Evolutionary conservation across 2,113 vertebrate genomes (phyloP).

Genomic region (Scatophagus argus): DNA sequence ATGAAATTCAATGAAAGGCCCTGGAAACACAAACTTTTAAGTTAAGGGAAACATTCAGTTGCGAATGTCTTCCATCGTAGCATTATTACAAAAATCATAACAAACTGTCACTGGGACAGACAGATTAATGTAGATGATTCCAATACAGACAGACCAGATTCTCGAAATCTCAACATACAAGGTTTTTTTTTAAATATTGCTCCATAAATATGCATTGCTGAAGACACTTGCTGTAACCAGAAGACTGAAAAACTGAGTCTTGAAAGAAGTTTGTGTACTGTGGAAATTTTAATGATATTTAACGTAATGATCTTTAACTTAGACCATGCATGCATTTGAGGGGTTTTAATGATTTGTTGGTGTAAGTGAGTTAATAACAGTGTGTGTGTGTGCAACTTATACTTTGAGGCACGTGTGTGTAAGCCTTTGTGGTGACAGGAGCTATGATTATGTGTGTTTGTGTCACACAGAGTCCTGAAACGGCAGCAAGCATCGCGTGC

Average conservation of each 20-base stretch:
- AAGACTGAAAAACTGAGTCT: neutral
- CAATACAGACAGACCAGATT: neutral
- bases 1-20: neutral
- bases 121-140: neutral
- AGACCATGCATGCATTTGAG: neutral
- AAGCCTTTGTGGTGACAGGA: constrained; percentile 18
- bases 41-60: neutral
- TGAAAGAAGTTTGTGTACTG: neutral
- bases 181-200: neutral
- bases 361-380: neutral
- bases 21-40: neutral
- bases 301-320: neutral
- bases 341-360: neutral
- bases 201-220: neutral
- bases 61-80: neutral
- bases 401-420: constrained; percentile 9
- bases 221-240: too few species aligned
- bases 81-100: neutral
- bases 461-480: constrained; percentile 5
- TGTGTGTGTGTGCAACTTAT: neutral
- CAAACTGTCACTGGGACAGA: neutral
- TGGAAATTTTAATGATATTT: neutral
- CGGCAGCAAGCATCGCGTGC: constrained; percentile 3
- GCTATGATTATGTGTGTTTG: neutral
- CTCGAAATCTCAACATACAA: neutral